A percentile compares a stretch with the other conserved stretches of the same genome.
These are phyloP conservation scores for Ectemnius continuus DNA, from an alignment of 2,888 invertebrate genomes.

Conservation along the genomic window DNA sequence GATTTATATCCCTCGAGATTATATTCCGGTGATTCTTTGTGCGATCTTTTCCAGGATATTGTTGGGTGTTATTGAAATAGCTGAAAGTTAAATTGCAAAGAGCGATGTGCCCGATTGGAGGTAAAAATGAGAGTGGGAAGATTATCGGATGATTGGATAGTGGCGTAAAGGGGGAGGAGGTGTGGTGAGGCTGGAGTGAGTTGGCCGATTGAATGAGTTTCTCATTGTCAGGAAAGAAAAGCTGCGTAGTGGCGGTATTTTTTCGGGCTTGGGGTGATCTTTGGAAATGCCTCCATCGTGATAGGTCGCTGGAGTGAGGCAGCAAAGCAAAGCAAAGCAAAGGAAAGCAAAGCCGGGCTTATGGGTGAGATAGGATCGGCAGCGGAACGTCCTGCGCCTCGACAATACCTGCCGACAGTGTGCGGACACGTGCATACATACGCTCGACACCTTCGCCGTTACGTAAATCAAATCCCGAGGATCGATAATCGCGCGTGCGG, in stretches of 20 bases:
- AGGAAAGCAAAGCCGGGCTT: constrained; percentile 18
- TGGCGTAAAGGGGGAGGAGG: too few relatives aligned
- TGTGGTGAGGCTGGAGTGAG: too few relatives aligned
- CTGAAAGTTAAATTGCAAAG: too few relatives aligned
- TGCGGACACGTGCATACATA: constrained; percentile 10
- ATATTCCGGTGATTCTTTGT: too few relatives aligned
- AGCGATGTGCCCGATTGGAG: too few relatives aligned
- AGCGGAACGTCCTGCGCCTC: constrained; percentile 34
- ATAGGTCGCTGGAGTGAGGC: constrained; percentile 41
- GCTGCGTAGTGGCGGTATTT: background rate
- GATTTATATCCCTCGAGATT: background rate
- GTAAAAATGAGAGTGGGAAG: too few relatives aligned
- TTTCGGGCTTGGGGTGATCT: constrained; percentile 39
- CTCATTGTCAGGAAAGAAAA: background rate
- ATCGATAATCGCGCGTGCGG: constrained; percentile 29
- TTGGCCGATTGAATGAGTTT: too few relatives aligned
- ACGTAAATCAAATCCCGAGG: constrained; percentile 44
- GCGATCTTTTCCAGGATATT: too few relatives aligned
- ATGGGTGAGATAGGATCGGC: constrained; percentile 43
- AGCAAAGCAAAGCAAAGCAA: constrained; percentile 14
- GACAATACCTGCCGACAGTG: constrained; percentile 41
- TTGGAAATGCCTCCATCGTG: constrained; percentile 48
- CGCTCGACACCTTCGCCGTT: constrained; percentile 44
- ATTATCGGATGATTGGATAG: background rate
- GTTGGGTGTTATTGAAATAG: too few relatives aligned